phyloP scores from a whole-genome alignment of 2,797 vertebrate species.

The Emys orbicularis region DNA sequence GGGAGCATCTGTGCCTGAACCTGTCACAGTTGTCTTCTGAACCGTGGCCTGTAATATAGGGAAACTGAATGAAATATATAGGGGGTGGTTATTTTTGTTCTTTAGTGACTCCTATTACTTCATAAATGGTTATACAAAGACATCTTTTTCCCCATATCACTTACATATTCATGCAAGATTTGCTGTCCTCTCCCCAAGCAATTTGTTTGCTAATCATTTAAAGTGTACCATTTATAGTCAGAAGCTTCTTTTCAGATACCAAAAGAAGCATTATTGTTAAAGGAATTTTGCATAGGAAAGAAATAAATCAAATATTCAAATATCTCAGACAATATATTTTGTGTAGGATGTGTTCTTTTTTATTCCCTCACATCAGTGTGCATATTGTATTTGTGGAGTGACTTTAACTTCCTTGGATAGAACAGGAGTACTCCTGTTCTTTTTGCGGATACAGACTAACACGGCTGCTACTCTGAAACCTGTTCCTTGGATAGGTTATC shows the following conservation, averaged over 20 bases:
- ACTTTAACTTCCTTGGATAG: background rate
- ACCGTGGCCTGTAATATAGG: background rate
- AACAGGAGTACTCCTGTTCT: no score
- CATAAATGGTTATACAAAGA: background rate
- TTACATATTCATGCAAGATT: background rate
- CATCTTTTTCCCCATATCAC: background rate
- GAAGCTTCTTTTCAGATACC: background rate
- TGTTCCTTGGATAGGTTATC: background rate
- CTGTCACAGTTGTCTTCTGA: background rate
- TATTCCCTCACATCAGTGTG: background rate
- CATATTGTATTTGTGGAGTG: background rate
- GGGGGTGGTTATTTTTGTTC: background rate
- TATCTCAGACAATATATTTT: background rate
- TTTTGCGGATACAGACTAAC: no score
- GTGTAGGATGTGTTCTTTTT: background rate
- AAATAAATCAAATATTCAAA: background rate
- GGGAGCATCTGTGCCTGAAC: no score
- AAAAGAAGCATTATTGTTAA: background rate
- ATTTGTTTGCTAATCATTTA: background rate
- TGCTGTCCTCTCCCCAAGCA: background rate
- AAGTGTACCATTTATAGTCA: background rate
- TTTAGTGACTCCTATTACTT: background rate
- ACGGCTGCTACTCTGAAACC: no score
- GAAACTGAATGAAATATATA: background rate
- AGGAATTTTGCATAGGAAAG: background rate